Percentiles rank a stretch among this genome's conserved stretches.
Conservation (phyloP, 2,113 vertebrate genomes). For the Ctenomys sociabilis region DNA sequence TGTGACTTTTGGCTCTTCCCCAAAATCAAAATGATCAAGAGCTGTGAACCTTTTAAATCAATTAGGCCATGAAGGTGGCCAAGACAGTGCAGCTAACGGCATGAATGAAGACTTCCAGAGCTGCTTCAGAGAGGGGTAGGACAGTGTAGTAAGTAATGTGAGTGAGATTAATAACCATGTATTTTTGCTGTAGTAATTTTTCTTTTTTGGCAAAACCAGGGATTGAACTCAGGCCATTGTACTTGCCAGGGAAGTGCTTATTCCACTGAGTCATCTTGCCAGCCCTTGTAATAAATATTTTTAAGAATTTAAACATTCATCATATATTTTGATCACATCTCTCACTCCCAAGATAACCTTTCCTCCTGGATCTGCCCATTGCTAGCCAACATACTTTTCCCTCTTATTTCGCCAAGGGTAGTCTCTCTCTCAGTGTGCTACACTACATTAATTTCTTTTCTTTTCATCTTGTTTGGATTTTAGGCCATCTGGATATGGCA, state of each 20-base stretch:
- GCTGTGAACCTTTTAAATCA: neutral
- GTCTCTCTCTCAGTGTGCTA: neutral
- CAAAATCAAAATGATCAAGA: neutral
- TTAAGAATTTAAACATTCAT: neutral
- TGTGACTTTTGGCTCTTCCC: neutral
- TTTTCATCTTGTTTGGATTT: constrained; percentile 1
- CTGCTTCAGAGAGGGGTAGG: neutral
- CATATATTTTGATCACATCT: neutral
- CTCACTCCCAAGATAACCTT: neutral
- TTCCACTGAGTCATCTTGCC: no score
- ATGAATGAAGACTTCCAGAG: neutral
- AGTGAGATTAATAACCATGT: neutral
- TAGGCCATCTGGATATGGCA: neutral
- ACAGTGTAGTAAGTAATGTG: no score
- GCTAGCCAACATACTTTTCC: neutral
- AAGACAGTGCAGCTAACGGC: neutral
- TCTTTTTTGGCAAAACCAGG: no score
- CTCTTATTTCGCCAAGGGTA: neutral
- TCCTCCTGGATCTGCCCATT: neutral
- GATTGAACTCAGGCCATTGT: no score
- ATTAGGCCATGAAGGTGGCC: neutral
- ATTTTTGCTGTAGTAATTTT: neutral
- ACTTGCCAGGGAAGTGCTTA: no score
- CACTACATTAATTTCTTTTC: neutral
- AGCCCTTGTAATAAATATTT: neutral